Evolutionary conservation across 2,888 invertebrate species (phyloP), one percentile per base, ranked within the genome.

Genomic region (Petrolisthes cinctipes): DNA sequence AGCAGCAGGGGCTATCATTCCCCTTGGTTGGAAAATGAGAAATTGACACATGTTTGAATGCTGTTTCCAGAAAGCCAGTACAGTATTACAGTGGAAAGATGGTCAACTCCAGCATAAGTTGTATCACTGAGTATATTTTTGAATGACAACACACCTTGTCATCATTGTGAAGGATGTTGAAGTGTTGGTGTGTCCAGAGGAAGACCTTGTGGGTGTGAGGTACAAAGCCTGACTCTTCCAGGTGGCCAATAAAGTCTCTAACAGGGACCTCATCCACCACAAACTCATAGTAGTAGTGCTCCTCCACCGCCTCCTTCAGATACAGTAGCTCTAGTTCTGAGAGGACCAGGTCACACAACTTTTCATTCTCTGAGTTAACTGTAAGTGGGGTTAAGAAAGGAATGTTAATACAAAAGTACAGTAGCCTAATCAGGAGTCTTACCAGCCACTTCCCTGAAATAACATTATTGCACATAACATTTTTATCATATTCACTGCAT

Each of bases 261-360:
- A 94, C 92, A 23, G 94, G 93, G 68, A 94, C 92, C 79, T 94
- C 94, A 92, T 94, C 94, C 93, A 92, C n/a, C 91, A 91, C 88
- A 92, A 94, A 93, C 91, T 94, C 94, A 91, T 94, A 94, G 91
- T 94, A 94, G 92, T 94, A 94, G 9, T 93, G 92, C 91, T 94
- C 94, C 92, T 94, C 94, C 57, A 94, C 93, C 23, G 94, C 93
- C 89, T 92, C 92, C 73, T 92, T 91, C 14, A 94, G 91, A 23
- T 92, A 91, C n/a, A 92, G 91, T 11, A 94, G 89, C 83, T 94
- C 94, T 11, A 91, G 91, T n/a, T 92, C 92, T 4, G 91, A 90
- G 68, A 93, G 92, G 9, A 90, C 91, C 54, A 93, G 92, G 76
- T 92, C 92, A 91, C 94, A 94, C 54, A 94, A 91, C 86, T 92